Base-by-base conservation (phyloP, 92 coral and sea anemone genomes). In the Isaurus tuberculatus region DNA sequence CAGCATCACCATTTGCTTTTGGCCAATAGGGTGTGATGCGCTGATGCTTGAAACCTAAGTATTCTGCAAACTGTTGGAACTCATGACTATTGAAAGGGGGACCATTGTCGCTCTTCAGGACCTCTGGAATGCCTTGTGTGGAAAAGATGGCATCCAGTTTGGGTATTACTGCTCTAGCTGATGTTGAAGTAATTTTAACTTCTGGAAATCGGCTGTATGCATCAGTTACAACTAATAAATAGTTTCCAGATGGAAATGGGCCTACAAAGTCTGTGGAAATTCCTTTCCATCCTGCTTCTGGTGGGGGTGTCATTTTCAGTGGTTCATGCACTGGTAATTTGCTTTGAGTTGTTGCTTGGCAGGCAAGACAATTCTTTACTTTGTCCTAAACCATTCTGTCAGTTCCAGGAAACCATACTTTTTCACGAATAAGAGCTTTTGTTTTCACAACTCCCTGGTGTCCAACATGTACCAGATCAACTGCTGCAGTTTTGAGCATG, bases 381-480 rank as follows among this genome's bases (percentile, higher is more conserved):
- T 90, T 86, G 55, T 86, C 86, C 63, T 83, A 65, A 8, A 74
- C 88, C 58, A 84, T 49, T 20, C 81, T 83, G 79, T 84, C 85
- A 8, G 72, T 86, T 42, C 93, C 88, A 15, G 90, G 92, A 63
- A 89, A 74, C 88, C 92, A 72, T 36, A 69, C 78, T 44, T 88
- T 79, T 71, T 87, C 89, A 51, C 85, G 83, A 17, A 92, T 60
- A 33, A 89, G 84, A 7, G 71, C 43, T 68, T 92, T 92, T n/a
- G 93, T 92, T 82, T 92, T 89, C 23, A 92, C 93, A 22, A 87
- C 85, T 37, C 92, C 95, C 37, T 65, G 37, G 51, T 92, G 90
- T 20, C 89, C 91, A 16, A 78, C 79, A 36, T 86, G 91, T 51
- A 91, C 90, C 14, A 89, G 73, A 3, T 81, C 88, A 49, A 87